A percentile compares a stretch with the other conserved stretches of the same genome.
phyloP scores from a whole-genome alignment of 2,797 vertebrate species.

The Pseudotriccus pelzelni region DNA sequence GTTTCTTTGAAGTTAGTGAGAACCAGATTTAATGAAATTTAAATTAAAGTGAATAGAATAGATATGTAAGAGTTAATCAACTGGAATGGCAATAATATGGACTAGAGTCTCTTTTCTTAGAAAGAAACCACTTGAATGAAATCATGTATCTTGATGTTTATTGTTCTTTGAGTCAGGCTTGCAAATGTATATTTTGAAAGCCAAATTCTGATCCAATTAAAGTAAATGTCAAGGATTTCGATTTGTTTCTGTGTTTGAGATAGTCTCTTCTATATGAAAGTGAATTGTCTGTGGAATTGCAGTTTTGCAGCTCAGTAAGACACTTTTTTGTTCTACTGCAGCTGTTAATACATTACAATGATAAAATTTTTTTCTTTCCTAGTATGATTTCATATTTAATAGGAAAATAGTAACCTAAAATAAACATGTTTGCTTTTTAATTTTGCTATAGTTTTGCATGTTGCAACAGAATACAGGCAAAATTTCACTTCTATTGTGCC shows the following conservation, averaged over 20 bases:
- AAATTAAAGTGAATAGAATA: constrained; percentile 34
- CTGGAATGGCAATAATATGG: constrained; percentile 10
- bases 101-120: not conserved
- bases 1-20: constrained; percentile 47
- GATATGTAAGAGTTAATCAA: constrained; percentile 35
- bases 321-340: not conserved
- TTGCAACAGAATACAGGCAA: not conserved
- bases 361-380: not conserved
- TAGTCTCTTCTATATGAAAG: not conserved
- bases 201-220: constrained; percentile 20
- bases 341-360: not conserved
- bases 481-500: not conserved
- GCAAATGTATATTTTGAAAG: constrained; percentile 28
- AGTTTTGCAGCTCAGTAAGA: not conserved
- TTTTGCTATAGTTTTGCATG: not conserved
- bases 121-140: constrained; percentile 15
- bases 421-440: not conserved
- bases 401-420: not conserved
- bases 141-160: not conserved
- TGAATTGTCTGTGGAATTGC: not conserved
- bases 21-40: constrained; percentile 54
- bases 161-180: constrained; percentile 33
- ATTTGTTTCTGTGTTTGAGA: not conserved
- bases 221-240: not conserved
- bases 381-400: not conserved